Evolutionary conservation across 2,888 invertebrate species (phyloP), one percentile per base, ranked within the genome.

Genomic region (Synanthedon vespiformis): DNA sequence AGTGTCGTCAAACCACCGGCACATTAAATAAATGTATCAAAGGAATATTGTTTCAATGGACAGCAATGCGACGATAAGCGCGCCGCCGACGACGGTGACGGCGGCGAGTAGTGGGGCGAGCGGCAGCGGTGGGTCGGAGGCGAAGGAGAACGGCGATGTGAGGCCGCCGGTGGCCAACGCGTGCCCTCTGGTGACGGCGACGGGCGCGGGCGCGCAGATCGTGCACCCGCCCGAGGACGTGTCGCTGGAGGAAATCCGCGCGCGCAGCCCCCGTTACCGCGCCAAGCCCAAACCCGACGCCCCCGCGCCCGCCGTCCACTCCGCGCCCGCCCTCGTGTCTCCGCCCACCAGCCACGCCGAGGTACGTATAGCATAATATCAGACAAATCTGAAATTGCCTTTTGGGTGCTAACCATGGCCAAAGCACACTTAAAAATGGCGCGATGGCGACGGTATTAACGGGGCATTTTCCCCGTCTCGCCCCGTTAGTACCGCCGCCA

Each of bases 191-290:
- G 93, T 94, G 52, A 92, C 92, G 12, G 91, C 93, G n/a, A 92
- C 94, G 5, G 94, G 95, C 48, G 93, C 95, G 5, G 92, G 94
- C 44, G 94, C 95, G 68, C 94, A 94, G 83, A 97, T 98, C 54
- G 91, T 98, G 62, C 98, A 98, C 80, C 98, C 98, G 0, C 93
- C 95, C 1, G 97, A 98, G 76, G 96, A 97, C 78, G 91, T 96
- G 52, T 97, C 97, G 40, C 72, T 96, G 74, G 96, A 96, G 75
- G 95, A 96, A 81, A 90, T 94, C 60, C 88, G 93, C 51, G 92
- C 95, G 8, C 84, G 93, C 51, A 84, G 89, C 65, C 80, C 90
- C 10, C 92, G 92, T 68, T 95, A 95, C 72, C 89, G 89, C 3
- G 76, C 82, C 1, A 72, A 69, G 49, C 76, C 83, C 1, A 74